A percentile compares a stretch with the other conserved stretches of the same genome.
phyloP scores from a whole-genome alignment of 1,140 invertebrate genomes.

The Orius laevigatus region DNA sequence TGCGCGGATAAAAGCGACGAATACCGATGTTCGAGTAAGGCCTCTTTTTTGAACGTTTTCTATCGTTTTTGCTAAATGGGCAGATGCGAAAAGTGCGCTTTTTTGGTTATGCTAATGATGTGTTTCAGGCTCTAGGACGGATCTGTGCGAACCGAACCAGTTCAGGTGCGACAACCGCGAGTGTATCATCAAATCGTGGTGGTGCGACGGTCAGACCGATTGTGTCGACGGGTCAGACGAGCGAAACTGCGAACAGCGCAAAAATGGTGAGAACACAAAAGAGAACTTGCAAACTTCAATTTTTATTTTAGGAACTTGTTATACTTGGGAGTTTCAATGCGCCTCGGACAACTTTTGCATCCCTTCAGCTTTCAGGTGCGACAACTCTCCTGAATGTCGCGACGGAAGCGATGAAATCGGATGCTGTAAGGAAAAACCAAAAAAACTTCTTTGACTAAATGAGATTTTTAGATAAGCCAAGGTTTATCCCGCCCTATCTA shows the following conservation, averaged over 20 bases:
- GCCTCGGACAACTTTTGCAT: constrained; percentile 59
- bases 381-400: constrained; percentile 67
- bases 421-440: constrained; percentile 47
- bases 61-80: not conserved
- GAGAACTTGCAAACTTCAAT: not conserved
- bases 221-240: constrained; percentile 84
- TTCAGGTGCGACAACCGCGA: constrained; percentile 72
- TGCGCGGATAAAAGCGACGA: constrained; percentile 83
- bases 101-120: not conserved
- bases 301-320: constrained; percentile 39
- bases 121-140: not conserved
- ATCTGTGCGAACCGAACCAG: constrained; percentile 77
- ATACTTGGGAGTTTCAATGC: constrained; percentile 74
- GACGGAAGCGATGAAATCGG: constrained; percentile 85
- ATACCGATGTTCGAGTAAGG: constrained; percentile 41
- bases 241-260: constrained; percentile 37
- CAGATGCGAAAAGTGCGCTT: not conserved
- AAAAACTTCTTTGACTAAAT: constrained; percentile 6
- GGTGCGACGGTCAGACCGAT: constrained; percentile 83
- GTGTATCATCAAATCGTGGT: constrained; percentile 84
- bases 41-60: constrained; percentile 10
- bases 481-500: constrained; percentile 20
- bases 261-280: constrained; percentile 10
- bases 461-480: not conserved
- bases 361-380: constrained; percentile 86